phyloP scores from a whole-genome alignment of 2,888 invertebrate species.

The Sclerodermus sp. region DNA sequence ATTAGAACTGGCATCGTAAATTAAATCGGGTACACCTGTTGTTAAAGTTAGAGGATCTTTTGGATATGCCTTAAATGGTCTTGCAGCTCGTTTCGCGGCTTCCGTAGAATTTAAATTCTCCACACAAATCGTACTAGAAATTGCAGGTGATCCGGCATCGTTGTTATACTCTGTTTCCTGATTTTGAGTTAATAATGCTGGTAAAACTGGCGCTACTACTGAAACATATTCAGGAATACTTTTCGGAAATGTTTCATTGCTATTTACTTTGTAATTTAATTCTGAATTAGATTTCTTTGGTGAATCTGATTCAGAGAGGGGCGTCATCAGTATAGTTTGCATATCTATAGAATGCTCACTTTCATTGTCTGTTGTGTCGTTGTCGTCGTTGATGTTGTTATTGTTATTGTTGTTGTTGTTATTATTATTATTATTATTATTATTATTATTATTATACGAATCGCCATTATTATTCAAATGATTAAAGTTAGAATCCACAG shows the following conservation, averaged over 20 bases:
- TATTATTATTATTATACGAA: too few relatives aligned
- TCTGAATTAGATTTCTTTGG: constrained; percentile 35
- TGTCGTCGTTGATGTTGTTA: too few relatives aligned
- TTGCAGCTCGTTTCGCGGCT: constrained; percentile 55
- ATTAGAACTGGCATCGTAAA: constrained; percentile 63
- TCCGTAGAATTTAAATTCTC: constrained; percentile 23
- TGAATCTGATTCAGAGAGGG: constrained; percentile 44
- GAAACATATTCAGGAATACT: background rate
- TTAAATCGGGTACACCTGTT: constrained; percentile 59
- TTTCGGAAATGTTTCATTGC: background rate
- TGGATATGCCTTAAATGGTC: constrained; percentile 74
- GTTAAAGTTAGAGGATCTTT: constrained; percentile 68
- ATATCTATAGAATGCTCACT: background rate
- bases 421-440: too few relatives aligned
- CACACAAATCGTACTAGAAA: too few relatives aligned
- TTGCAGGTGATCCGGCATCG: too few relatives aligned
- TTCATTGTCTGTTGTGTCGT: too few relatives aligned
- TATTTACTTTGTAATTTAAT: constrained; percentile 19
- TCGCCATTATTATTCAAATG: too few relatives aligned
- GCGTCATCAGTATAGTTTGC: constrained; percentile 39
- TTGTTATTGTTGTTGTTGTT: too few relatives aligned
- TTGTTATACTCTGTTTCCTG: too few relatives aligned
- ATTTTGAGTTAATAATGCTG: background rate
- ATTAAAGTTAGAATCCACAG: too few relatives aligned
- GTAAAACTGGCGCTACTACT: background rate